Evolutionary conservation across 2,888 invertebrate species (phyloP).

Genomic region (Rhamnusium bicolor): DNA sequence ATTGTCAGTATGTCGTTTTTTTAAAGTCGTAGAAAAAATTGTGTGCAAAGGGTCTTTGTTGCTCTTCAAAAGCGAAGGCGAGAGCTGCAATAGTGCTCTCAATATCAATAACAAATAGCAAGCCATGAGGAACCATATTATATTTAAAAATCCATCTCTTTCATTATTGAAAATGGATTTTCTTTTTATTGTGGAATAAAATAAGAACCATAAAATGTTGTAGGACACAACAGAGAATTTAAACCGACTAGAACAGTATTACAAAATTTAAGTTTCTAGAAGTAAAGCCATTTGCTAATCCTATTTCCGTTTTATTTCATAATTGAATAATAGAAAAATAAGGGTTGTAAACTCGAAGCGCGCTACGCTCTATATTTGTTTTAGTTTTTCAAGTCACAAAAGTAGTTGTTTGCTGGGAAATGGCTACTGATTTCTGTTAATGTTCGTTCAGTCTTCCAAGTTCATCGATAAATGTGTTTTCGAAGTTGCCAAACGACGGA

Average conservation of each 20-base stretch:
- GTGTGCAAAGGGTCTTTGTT: too few relatives aligned
- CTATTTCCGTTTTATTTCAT: not conserved
- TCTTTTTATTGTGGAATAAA: not conserved
- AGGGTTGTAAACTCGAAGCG: not conserved
- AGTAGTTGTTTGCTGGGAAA: constrained; percentile 3
- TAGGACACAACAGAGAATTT: not conserved
- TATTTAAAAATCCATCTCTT: not conserved
- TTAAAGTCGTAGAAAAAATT: too few relatives aligned
- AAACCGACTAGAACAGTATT: not conserved
- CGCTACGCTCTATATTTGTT: not conserved
- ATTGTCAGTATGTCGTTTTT: too few relatives aligned
- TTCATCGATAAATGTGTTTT: constrained; percentile 35
- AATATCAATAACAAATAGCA: too few relatives aligned
- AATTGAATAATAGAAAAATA: not conserved
- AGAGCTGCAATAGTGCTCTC: too few relatives aligned
- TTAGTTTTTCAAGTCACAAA: not conserved
- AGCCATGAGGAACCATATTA: too few relatives aligned
- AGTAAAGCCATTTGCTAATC: not conserved
- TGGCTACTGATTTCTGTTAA: constrained; percentile 45
- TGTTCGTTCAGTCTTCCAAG: constrained; percentile 26
- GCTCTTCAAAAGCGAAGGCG: too few relatives aligned
- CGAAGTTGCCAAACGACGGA: constrained; percentile 13
- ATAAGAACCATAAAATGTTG: not conserved
- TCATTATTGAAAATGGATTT: not conserved
- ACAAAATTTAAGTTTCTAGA: not conserved